phyloP scores from a whole-genome alignment of 2,113 vertebrate species.

The Tapirus terrestris region DNA sequence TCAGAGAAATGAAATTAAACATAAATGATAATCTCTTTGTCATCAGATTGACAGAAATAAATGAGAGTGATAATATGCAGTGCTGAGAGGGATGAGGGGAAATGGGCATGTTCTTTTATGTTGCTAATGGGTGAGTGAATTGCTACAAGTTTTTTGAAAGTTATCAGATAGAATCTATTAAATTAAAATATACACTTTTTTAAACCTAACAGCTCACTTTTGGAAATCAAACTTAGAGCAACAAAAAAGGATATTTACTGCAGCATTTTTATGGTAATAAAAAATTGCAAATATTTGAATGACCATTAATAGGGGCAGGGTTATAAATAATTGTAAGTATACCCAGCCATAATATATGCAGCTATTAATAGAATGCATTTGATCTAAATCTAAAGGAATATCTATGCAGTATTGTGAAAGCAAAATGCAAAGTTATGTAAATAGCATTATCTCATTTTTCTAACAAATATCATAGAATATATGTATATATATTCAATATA shows the following conservation, averaged over 20 bases:
- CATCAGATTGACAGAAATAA: constrained; percentile 4
- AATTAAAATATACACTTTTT: not conserved
- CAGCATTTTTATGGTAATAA: constrained; percentile 2
- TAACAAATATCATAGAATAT: not conserved
- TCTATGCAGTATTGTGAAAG: not conserved
- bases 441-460: not conserved
- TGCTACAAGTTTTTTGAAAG: not conserved
- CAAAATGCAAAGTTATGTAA: not conserved
- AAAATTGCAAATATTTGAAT: constrained; percentile 21
- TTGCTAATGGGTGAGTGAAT: not conserved
- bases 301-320: not conserved
- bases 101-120: not conserved
- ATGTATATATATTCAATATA: not conserved
- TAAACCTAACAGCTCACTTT: not conserved
- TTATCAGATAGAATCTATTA: not conserved
- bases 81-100: not conserved
- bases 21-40: not conserved
- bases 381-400: constrained; percentile 17
- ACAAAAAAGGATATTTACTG: not conserved
- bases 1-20: constrained; percentile 38
- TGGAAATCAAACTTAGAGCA: not conserved
- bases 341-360: not conserved
- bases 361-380: not conserved
- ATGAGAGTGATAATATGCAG: not conserved
- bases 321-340: not conserved